phyloP scores from a whole-genome alignment of 2,797 vertebrate genomes.

The Halcyon smyrnensis region DNA sequence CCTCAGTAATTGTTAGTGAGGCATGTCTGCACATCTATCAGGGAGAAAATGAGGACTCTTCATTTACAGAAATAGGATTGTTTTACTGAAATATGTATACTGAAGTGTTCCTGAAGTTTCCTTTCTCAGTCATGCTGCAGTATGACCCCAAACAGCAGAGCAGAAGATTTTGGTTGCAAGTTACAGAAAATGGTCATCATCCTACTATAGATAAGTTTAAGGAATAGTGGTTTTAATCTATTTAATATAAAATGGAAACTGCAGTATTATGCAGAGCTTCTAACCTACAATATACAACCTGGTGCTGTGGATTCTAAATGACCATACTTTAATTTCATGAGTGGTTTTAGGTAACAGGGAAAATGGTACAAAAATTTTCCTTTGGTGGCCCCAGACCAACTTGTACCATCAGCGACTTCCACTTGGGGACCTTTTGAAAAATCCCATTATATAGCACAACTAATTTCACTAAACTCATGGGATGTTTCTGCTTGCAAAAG shows the following conservation, averaged over 20 bases:
- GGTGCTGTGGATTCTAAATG: neutral
- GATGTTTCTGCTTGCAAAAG: neutral
- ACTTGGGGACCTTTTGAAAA: neutral
- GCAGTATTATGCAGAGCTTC: neutral
- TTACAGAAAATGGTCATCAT: neutral
- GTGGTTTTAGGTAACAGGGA: neutral
- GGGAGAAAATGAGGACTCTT: constrained; percentile 24
- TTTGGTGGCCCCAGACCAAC: neutral
- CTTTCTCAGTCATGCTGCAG: neutral
- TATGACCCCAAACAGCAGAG: neutral
- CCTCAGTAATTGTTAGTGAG: constrained; percentile 41
- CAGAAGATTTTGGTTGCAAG: neutral
- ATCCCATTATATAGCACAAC: neutral
- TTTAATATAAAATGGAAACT: neutral
- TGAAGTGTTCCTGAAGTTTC: neutral
- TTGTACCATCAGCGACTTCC: neutral
- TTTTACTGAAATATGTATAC: neutral
- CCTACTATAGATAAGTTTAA: neutral
- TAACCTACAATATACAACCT: neutral
- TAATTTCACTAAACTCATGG: neutral
- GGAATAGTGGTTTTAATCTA: neutral
- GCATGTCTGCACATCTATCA: constrained; percentile 27
- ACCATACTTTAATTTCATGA: neutral
- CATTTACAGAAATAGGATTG: neutral
- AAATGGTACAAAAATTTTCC: neutral